Evolutionary conservation across 1,140 invertebrate species (phyloP), one percentile per base, ranked within the genome.

Genomic region (Ylistrum balloti): DNA sequence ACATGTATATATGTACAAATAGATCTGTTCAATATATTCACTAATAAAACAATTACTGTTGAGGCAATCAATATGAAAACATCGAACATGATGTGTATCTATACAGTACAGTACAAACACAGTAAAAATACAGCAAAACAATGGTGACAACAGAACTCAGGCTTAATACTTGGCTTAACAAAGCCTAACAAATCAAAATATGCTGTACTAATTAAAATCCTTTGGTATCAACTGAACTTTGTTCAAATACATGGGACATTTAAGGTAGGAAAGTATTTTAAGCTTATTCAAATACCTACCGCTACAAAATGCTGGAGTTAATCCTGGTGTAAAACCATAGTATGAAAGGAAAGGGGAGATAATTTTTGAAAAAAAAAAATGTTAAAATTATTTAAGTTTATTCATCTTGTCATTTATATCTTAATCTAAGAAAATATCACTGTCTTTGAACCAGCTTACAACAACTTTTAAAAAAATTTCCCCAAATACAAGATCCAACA

Each of bases 121-220:
- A 74, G 56, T 17, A 28, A 74, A 74, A 74, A 74, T 74, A 74
- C 56, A 74, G 56, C 56, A 74, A 74, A 74, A 74, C 56, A 74
- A 74, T 28, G n/a, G 56, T 28, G 56, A 74, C 56, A 74, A 28
- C 56, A 74, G n/a, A 74, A 17, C 41, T n/a, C 28, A n/a, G 56
- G 56, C 56, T n/a, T 74, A 45, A 13, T 1, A 5, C 5, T 28
- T 74, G 45, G n/a, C 22, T 56, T 56, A 11, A 20, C 17, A 22
- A 56, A 56, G 56, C n/a, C 22, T 74, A 28, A 74, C 56, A 74
- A 74, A n/a, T 74, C 5, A 74, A 74, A 28, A n/a, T n/a, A n/a
- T 28, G 56, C 56, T 74, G 56, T 28, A 17, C 56, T 74, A 28
- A 74, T n/a, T 74, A 0, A 74, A 38, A 74, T 74, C 2, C 56